Percentiles rank a stretch among this genome's conserved stretches.
These are phyloP conservation scores for Ormyrus rosae DNA, from an alignment of 2,888 invertebrate species.

Conservation along the genomic window DNA sequence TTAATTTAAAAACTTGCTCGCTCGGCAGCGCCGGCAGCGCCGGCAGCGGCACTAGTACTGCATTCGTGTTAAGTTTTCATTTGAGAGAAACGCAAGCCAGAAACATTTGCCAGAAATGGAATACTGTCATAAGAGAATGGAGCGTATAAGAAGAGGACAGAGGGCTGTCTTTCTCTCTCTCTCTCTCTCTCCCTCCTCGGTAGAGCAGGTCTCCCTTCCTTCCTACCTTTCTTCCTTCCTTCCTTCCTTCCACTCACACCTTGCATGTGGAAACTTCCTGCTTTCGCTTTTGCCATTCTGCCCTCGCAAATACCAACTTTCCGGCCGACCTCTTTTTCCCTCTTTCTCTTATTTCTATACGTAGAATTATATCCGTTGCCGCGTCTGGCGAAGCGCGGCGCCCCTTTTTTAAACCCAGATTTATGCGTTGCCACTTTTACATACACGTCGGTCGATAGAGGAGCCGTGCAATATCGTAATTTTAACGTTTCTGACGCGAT, in stretches of 20 bases:
- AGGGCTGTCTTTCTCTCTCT: constrained; percentile 6
- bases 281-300: constrained; percentile 1
- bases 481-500: not conserved
- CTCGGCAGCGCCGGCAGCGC: constrained; percentile 31
- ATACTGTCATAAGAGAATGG: constrained; percentile 58
- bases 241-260: constrained; percentile 4
- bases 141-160: constrained; percentile 60
- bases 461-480: too few species aligned
- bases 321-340: constrained; percentile 4
- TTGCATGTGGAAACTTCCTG: constrained; percentile 40
- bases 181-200: too few species aligned
- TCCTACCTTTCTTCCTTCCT: too few species aligned
- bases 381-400: not conserved
- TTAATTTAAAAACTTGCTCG: constrained; percentile 67
- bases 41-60: constrained; percentile 26
- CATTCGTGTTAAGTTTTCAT: constrained; percentile 69
- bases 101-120: constrained; percentile 65
- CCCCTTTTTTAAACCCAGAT: not conserved
- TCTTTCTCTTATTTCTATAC: not conserved
- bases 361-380: not conserved
- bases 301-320: constrained; percentile 24
- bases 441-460: too few species aligned
- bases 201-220: too few species aligned
- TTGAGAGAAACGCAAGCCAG: constrained; percentile 65
- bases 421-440: too few species aligned